These are phyloP conservation scores for Sphaerophoria rueppellii DNA, from an alignment of 2,888 invertebrate species.

Conservation along the genomic window DNA sequence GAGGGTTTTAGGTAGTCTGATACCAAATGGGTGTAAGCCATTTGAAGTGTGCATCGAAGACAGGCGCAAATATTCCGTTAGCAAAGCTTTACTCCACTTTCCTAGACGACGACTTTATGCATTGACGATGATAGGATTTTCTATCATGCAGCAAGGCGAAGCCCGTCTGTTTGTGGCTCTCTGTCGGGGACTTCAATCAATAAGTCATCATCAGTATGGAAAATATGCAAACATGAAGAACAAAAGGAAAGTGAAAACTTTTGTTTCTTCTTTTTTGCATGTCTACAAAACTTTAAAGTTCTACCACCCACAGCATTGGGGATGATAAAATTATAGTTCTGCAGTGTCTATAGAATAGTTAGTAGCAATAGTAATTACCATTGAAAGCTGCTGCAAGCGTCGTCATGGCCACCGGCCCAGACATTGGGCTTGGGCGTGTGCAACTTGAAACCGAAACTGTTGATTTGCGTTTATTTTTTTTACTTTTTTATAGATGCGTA, in stretches of 20 bases:
- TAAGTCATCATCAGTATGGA: slow-evolving; percentile 40
- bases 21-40: too few species aligned
- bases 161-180: slow-evolving; percentile 19
- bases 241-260: slow-evolving; percentile 57
- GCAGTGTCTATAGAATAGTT: background rate
- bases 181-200: slow-evolving; percentile 43
- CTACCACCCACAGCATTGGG: slow-evolving; percentile 42
- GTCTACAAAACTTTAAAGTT: background rate
- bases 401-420: slow-evolving; percentile 63
- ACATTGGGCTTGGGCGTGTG: slow-evolving; percentile 59
- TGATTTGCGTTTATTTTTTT: slow-evolving; percentile 51
- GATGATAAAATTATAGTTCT: slow-evolving; percentile 47
- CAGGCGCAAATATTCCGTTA: too few species aligned
- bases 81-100: too few species aligned
- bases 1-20: too few species aligned
- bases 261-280: background rate
- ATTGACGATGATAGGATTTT: too few species aligned
- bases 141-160: too few species aligned
- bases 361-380: slow-evolving; percentile 35
- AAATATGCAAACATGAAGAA: background rate
- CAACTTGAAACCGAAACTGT: slow-evolving; percentile 53
- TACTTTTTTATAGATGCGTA: slow-evolving; percentile 44
- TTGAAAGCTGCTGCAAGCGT: slow-evolving; percentile 50
- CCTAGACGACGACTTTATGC: too few species aligned
- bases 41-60: too few species aligned